These are phyloP conservation scores for Hoplias malabaricus DNA, from an alignment of 2,113 vertebrate genomes.

Conservation along the genomic window DNA sequence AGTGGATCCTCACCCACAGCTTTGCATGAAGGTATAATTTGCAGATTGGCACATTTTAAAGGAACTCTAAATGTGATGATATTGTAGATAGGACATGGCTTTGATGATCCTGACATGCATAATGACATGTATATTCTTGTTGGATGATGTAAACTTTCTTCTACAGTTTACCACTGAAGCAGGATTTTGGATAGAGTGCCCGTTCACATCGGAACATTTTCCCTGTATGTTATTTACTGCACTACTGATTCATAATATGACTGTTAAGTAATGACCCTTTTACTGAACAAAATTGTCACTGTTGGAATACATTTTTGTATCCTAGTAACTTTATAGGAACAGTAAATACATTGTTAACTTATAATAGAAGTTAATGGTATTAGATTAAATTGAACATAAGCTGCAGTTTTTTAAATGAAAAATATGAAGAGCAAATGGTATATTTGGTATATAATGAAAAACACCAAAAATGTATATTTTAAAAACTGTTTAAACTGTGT, in stretches of 20 bases:
- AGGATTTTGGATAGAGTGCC: constrained; percentile 71
- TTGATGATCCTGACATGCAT: not conserved
- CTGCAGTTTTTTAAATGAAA: too few relatives aligned
- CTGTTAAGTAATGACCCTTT: not conserved
- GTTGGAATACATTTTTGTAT: too few relatives aligned
- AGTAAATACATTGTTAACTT: too few relatives aligned
- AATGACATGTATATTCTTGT: not conserved
- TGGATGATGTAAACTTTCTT: not conserved
- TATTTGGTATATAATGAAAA: too few relatives aligned
- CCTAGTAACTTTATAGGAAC: too few relatives aligned
- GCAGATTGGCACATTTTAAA: not conserved
- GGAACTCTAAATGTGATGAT: not conserved
- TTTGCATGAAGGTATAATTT: constrained; percentile 75
- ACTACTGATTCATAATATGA: not conserved
- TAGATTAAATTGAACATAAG: too few relatives aligned
- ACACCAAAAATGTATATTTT: too few relatives aligned
- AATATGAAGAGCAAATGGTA: too few relatives aligned
- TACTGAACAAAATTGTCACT: constrained; percentile 19
- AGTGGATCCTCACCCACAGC: constrained; percentile 72
- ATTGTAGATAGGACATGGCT: not conserved
- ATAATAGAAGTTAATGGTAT: too few relatives aligned
- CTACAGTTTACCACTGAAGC: constrained; percentile 68
- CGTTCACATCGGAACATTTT: constrained; percentile 67
- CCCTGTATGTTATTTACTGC: constrained; percentile 61
- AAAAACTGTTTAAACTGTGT: too few relatives aligned